Base-by-base conservation (phyloP, 2,113 vertebrate species). In the Donacobius atricapilla region DNA sequence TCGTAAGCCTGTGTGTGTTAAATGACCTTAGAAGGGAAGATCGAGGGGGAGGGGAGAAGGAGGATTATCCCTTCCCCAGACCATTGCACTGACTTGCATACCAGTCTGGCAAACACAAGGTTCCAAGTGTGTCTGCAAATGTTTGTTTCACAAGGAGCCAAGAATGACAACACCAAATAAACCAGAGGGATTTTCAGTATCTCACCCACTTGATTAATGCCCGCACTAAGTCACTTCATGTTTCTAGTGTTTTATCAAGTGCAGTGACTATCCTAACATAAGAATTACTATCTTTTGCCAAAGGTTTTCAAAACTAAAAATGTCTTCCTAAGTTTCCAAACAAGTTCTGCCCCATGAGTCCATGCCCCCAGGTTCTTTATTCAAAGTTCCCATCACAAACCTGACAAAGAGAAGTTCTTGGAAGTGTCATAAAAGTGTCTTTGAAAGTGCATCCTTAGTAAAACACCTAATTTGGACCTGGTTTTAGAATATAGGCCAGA, bases 1-100 rank as follows among this genome's bases (percentile, higher is more conserved):
- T 97, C 6, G 95, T 98, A 98, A 97, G 94, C 95, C 93, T 95
- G 40, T 93, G 83, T 93, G 93, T 96, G 96, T 95, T 95, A 95
- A 97, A 96, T 97, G 97, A 97, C 97, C 97, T 90, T 96, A 96
- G 95, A 97, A 96, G 90, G 97, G 86, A 96, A 84, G 94, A 76
- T 16, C 37, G 88, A 93, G 89, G 81, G 91, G 95, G 90, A 87
- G 84, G 96, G 92, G 95, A 85, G 73, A 44, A 56, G 69, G 84
- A 90, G 95, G 96, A 97, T 97, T 97, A 97, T 97, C 94, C 90
- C 33, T 95, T 96, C 86, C 89, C 92, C 94, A 96, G 93, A 89
- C 94, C 94, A 39, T 93, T 94, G 89, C 94, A 64, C 92, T 68
- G 80, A 87, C 95, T 97, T 83, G 89, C 96, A 97, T 96, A 96